Evolutionary conservation across 2,888 invertebrate genomes (phyloP).

Genomic region (Dynastes tityus): DNA sequence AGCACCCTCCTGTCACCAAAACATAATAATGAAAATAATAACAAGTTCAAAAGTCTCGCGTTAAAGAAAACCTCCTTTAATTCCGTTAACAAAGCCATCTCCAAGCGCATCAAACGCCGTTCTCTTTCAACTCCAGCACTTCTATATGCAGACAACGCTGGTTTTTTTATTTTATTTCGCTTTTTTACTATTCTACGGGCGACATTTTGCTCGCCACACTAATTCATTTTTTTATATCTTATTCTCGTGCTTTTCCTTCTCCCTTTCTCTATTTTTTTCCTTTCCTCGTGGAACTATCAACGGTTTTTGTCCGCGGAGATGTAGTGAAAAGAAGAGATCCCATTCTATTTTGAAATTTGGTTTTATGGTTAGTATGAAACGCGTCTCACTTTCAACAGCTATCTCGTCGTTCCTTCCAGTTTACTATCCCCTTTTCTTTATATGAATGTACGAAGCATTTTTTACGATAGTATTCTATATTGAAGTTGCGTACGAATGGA

Average conservation of each 20-base stretch:
- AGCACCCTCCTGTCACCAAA: too few relatives aligned
- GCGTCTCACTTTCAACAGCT: not conserved
- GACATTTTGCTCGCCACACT: not conserved
- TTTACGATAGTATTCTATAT: slow-evolving; percentile 7
- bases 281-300: not conserved
- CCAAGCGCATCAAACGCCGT: too few relatives aligned
- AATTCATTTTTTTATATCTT: slow-evolving; percentile 3
- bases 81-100: too few relatives aligned
- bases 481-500: not conserved
- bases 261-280: not conserved
- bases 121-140: not conserved
- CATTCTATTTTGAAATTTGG: not conserved
- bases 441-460: not conserved
- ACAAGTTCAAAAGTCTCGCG: too few relatives aligned
- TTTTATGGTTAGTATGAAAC: not conserved
- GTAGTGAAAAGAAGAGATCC: not conserved
- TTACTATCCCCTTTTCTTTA: not conserved
- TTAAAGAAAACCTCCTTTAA: too few relatives aligned
- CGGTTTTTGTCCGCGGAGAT: not conserved
- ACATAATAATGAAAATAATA: too few relatives aligned
- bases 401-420: not conserved
- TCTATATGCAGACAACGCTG: not conserved
- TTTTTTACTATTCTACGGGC: not conserved
- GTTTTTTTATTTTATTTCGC: not conserved
- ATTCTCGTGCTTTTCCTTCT: not conserved